Evolutionary conservation across 2,888 invertebrate genomes (phyloP), one percentile per base, ranked within the genome.

Genomic region (Chaetogeoica ovagalla): DNA sequence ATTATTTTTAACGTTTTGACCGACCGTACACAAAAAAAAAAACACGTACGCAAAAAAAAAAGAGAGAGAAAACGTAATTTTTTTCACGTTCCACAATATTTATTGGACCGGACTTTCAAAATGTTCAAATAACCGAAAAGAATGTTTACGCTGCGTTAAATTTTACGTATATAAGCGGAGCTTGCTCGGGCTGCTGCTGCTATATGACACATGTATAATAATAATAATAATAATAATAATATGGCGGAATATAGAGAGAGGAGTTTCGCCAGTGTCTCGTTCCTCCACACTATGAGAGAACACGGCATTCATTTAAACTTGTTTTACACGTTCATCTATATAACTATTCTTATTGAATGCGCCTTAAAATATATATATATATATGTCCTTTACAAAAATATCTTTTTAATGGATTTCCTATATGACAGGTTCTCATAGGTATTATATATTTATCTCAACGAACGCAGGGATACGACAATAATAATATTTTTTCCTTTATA

Each of bases 101-200:
- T 23, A 60, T 30, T 60, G 23, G 23, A 23, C 21, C 39, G 23
- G 65, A 57, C 39, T 55, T 72, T 63, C 7, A 55, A 6, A 52
- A 39, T 57, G 65, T 39, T 39, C 9, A 55, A 65, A 65, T 55
- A 74, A 74, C 7, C 17, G 23, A 37, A 52, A 21, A 74, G 0
- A 74, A 21, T 57, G 37, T 63, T 57, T 19, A 74, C 39, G 55
- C 23, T 7, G 39, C 17, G 65, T 65, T 74, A 73, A 52, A 73
- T 62, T 62, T 17, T 30, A 62, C n/a, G 9, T 52, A 63, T 8
- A 15, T 48, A 13, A 8, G 48, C 23, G 5, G 0, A 17, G 39
- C 59, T 39, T 2, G 62, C 30, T 30, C 30, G 30, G 30, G n/a
- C n/a, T n/a, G n/a, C n/a, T 30, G 30, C 30, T 63, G n/a, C 9